Conservation (phyloP, 2,888 invertebrate species). For the Dynastes tityus region DNA sequence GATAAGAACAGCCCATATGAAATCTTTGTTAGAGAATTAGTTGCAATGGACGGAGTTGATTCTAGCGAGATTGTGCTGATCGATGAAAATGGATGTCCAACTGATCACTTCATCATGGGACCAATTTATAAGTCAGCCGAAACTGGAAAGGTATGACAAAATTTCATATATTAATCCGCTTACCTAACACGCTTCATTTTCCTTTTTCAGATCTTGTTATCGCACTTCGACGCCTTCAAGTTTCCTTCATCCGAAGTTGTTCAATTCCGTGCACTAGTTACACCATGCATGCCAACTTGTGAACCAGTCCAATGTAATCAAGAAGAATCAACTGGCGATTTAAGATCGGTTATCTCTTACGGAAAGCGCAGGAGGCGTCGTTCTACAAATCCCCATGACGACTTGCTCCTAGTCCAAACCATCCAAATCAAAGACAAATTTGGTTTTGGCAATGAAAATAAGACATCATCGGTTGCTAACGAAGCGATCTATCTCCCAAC, state of each 20-base stretch:
- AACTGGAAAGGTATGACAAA: constrained; percentile 80
- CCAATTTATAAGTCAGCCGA: constrained; percentile 87
- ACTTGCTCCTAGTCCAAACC: constrained; percentile 90
- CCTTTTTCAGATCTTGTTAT: constrained; percentile 81
- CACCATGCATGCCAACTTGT: constrained; percentile 94
- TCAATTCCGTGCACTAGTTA: constrained; percentile 95
- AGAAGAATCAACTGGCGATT: constrained; percentile 86
- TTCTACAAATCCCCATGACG: constrained; percentile 75
- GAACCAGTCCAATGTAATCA: constrained; percentile 93
- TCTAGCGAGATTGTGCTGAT: constrained; percentile 94
- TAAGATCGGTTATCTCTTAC: constrained; percentile 87
- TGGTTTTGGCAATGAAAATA: constrained; percentile 82
- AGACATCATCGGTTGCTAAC: constrained; percentile 71
- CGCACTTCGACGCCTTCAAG: constrained; percentile 96
- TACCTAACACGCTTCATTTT: neutral
- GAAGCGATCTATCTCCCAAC: constrained; percentile 83
- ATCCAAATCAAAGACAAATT: constrained; percentile 95
- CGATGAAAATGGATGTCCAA: constrained; percentile 93
- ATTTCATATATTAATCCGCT: constrained; percentile 52
- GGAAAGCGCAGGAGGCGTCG: constrained; percentile 85
- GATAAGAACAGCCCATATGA: constrained; percentile 95
- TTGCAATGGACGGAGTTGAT: constrained; percentile 95
- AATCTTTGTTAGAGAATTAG: constrained; percentile 94
- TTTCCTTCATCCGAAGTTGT: constrained; percentile 96
- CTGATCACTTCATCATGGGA: constrained; percentile 95